A percentile compares a stretch with the other conserved stretches of the same genome.
Evolutionary conservation across 2,888 invertebrate species (phyloP).

Genomic region (Rotaria sp.): DNA sequence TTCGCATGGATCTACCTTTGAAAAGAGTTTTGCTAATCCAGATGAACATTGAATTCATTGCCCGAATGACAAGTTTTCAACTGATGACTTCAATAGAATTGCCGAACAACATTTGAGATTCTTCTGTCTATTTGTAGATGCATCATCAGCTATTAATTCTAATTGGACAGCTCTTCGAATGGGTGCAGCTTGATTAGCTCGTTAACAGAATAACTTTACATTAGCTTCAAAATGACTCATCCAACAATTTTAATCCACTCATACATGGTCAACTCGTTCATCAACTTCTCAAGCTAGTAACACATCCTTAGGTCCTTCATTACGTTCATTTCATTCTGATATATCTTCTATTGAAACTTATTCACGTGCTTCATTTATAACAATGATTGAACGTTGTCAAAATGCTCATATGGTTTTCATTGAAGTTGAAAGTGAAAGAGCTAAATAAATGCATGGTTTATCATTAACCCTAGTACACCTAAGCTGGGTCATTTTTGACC

Average conservation of each 20-base stretch:
- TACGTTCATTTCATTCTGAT: neutral
- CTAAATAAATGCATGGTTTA: neutral
- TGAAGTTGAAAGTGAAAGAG: neutral
- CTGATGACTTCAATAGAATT: too few species aligned
- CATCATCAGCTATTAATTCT: neutral
- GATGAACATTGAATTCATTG: too few species aligned
- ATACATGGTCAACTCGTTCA: neutral
- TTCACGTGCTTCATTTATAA: neutral
- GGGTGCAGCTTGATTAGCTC: slow-evolving; percentile 53
- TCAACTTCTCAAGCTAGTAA: neutral
- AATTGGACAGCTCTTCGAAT: slow-evolving; percentile 43
- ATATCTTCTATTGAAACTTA: neutral
- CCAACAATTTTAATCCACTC: slow-evolving; percentile 48
- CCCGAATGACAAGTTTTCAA: too few species aligned
- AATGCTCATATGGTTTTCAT: neutral
- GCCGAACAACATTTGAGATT: too few species aligned
- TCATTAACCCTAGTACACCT: too few species aligned
- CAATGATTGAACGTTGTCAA: neutral
- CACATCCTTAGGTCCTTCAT: neutral
- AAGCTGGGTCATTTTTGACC: too few species aligned
- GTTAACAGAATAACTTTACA: slow-evolving; percentile 71
- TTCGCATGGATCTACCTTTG: too few species aligned
- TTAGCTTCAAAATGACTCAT: slow-evolving; percentile 68
- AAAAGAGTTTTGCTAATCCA: too few species aligned
- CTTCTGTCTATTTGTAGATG: neutral